Conservation (phyloP, 2,797 vertebrate species). For the Xiphophorus birchmanni region DNA sequence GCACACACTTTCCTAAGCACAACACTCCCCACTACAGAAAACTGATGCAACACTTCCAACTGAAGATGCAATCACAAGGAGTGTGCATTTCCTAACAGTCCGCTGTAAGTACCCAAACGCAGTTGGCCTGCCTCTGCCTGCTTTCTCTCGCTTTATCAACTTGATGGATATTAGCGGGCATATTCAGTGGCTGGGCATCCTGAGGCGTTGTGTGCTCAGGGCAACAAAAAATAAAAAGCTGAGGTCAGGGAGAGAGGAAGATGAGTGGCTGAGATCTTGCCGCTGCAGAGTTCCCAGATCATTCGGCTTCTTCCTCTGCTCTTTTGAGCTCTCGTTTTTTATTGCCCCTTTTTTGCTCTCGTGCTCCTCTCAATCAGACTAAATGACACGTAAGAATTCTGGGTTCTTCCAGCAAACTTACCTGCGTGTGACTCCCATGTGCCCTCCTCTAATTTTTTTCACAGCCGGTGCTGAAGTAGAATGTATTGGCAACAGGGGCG, state of each 20-base stretch:
- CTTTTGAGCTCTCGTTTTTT: constrained; percentile 52
- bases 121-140: constrained; percentile 70
- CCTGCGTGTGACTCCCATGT: constrained; percentile 60
- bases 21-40: constrained; percentile 59
- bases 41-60: constrained; percentile 83
- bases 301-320: constrained; percentile 30
- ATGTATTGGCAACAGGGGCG: constrained; percentile 60
- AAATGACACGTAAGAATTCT: constrained; percentile 63
- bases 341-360: constrained; percentile 23
- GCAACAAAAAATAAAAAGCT: constrained; percentile 51
- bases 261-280: constrained; percentile 58
- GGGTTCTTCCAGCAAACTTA: constrained; percentile 56
- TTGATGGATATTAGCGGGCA: constrained; percentile 72
- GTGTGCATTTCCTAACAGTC: constrained; percentile 66
- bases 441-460: constrained; percentile 56
- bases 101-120: constrained; percentile 67
- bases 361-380: constrained; percentile 50
- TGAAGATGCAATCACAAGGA: constrained; percentile 77
- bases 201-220: constrained; percentile 65
- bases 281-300: constrained; percentile 68
- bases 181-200: constrained; percentile 72
- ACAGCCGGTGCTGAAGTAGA: constrained; percentile 82
- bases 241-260: constrained; percentile 59
- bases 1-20: constrained; percentile 77
- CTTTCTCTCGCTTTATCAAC: constrained; percentile 71